A percentile compares a stretch with the other conserved stretches of the same genome.
These are phyloP conservation scores for Amblyjoppa proteus DNA, from an alignment of 2,888 invertebrate genomes.

Conservation along the genomic window DNA sequence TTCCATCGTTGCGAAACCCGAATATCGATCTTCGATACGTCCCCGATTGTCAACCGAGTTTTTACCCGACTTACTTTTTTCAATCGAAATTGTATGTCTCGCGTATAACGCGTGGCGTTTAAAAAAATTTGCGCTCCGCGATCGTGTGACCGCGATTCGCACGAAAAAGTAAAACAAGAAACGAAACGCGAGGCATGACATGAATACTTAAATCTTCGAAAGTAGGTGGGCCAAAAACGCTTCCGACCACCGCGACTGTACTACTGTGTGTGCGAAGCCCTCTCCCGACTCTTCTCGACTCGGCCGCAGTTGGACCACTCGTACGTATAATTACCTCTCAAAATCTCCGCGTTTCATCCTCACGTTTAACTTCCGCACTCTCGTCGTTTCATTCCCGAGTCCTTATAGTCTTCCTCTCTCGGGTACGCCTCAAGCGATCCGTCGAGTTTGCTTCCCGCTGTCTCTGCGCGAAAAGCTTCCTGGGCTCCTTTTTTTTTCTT, in stretches of 20 bases:
- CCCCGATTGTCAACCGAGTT: background rate
- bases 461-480: background rate
- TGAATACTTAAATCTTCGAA: conserved; percentile 57
- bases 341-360: conserved; percentile 61
- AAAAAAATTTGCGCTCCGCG: background rate
- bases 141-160: background rate
- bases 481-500: background rate
- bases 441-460: conserved; percentile 9
- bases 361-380: conserved; percentile 54
- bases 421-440: background rate
- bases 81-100: background rate
- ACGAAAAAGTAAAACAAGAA: conserved; percentile 7
- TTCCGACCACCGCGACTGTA: conserved; percentile 14
- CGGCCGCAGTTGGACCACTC: conserved; percentile 53
- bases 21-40: conserved; percentile 41
- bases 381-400: conserved; percentile 38
- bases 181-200: conserved; percentile 30
- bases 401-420: background rate
- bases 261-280: conserved; percentile 36
- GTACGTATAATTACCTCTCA: conserved; percentile 62
- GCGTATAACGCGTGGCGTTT: background rate
- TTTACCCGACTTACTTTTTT: background rate
- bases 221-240: conserved; percentile 45
- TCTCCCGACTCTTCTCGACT: background rate
- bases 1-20: background rate